Evolutionary conservation across 1,140 invertebrate genomes (phyloP), one percentile per base, ranked within the genome.

Genomic region (Orius laevigatus): DNA sequence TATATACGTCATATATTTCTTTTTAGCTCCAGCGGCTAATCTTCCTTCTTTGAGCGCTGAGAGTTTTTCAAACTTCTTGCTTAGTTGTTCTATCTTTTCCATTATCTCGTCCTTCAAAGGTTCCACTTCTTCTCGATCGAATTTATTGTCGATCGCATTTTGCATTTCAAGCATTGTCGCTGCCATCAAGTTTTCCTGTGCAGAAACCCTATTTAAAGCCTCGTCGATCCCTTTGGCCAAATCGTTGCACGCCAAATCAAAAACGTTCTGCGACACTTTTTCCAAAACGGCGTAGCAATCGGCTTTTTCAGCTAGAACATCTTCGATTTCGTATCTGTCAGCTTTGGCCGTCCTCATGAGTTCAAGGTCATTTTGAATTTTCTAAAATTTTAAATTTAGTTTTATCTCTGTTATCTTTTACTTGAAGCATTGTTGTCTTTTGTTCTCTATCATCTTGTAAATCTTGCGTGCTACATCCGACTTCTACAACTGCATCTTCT

Each of bases 191-290:
- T 46, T 45, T 56, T 75, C 74, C 58, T 75, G 76, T 42, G 72
- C 58, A 16, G 67, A 71, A 3, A 81, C 64, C 58, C 79, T 78
- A 1, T 64, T 60, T 0, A 78, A 63, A 2, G 76, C 68, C 35
- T 78, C 74, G 46, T 78, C 74, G 38, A 83, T 60, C 4, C 69
- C 67, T 25, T 67, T 68, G 2, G 71, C 69, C 5, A 83, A 57
- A 41, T 77, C 74, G 35, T 77, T 72, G 52, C 73, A 77, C 16
- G 73, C 71, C 20, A 72, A 65, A 47, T 79, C 75, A 56, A 82
- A 75, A 55, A 78, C 72, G 33, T 81, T 76, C 46, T 73, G 66
- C 0, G 78, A 80, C 2, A 82, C 78, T 56, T 83, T 83, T 3
- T 72, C 68, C 16, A 78, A 72, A 42, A 82, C 62, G 46, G 71